Percentiles rank a stretch among this genome's conserved stretches.
Conservation (phyloP, 2,888 invertebrate species). For the Tineola bisselliella region DNA sequence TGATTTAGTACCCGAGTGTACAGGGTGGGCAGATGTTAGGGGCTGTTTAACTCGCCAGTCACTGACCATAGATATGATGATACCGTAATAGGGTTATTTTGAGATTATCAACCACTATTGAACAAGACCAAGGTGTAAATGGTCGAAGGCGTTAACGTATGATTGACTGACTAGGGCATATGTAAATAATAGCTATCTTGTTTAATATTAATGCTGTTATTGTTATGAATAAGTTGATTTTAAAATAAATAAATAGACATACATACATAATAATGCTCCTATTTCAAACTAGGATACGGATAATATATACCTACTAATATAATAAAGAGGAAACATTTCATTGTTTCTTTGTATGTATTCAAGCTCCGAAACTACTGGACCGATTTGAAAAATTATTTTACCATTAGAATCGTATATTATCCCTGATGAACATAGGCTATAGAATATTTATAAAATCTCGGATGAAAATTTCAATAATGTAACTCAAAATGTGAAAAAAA, state of each 20-base stretch:
- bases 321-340: too few relatives aligned
- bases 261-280: too few relatives aligned
- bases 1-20: slow-evolving; percentile 23
- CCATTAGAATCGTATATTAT: too few relatives aligned
- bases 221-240: neutral
- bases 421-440: too few relatives aligned
- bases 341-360: too few relatives aligned
- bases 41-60: slow-evolving; percentile 52
- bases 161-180: neutral
- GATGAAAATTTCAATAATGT: too few relatives aligned
- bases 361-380: too few relatives aligned
- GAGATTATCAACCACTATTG: slow-evolving; percentile 44
- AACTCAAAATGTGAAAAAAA: too few relatives aligned
- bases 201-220: neutral
- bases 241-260: neutral
- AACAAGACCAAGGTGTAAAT: slow-evolving; percentile 55
- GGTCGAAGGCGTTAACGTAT: neutral
- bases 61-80: slow-evolving; percentile 42
- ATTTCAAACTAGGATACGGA: too few relatives aligned
- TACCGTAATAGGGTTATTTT: slow-evolving; percentile 39
- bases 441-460: too few relatives aligned
- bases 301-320: too few relatives aligned
- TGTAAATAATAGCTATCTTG: neutral
- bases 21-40: slow-evolving; percentile 63
- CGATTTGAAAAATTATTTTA: too few relatives aligned